Evolutionary conservation across 2,888 invertebrate species (phyloP).

Genomic region (Cerceris rybyensis): DNA sequence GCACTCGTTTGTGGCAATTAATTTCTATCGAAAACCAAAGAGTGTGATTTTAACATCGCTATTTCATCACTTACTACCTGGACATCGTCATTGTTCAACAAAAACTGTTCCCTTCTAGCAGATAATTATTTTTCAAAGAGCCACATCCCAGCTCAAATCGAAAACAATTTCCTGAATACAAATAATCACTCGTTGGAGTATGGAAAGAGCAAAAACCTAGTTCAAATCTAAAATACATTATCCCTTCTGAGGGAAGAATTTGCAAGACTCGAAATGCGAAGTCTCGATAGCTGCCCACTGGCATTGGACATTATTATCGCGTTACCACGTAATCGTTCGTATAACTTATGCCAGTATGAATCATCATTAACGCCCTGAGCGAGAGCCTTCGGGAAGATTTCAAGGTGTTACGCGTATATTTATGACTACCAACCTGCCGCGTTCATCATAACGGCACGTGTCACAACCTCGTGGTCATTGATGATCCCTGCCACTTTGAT

Average conservation of each 20-base stretch:
- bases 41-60: no score
- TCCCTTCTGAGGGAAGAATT: conserved; percentile 17
- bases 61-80: no score
- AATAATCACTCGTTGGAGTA: no score
- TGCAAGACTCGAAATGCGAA: conserved; percentile 17
- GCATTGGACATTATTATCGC: conserved; percentile 65
- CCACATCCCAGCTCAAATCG: no score
- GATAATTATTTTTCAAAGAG: no score
- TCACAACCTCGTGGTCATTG: conserved; percentile 25
- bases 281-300: conserved; percentile 25
- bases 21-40: no score
- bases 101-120: no score
- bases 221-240: conserved; percentile 18
- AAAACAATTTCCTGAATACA: no score
- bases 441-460: conserved; percentile 33
- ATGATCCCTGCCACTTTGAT: not conserved
- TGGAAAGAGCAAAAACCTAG: not conserved
- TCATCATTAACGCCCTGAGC: conserved; percentile 65
- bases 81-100: no score
- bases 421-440: conserved; percentile 7
- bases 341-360: conserved; percentile 70
- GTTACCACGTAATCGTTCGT: conserved; percentile 69
- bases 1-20: no score
- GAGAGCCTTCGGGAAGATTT: conserved; percentile 20
- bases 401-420: conserved; percentile 33